A percentile compares a stretch with the other conserved stretches of the same genome.
Conservation (phyloP, 2,113 vertebrate genomes). For the Formicarius rufipectus region DNA sequence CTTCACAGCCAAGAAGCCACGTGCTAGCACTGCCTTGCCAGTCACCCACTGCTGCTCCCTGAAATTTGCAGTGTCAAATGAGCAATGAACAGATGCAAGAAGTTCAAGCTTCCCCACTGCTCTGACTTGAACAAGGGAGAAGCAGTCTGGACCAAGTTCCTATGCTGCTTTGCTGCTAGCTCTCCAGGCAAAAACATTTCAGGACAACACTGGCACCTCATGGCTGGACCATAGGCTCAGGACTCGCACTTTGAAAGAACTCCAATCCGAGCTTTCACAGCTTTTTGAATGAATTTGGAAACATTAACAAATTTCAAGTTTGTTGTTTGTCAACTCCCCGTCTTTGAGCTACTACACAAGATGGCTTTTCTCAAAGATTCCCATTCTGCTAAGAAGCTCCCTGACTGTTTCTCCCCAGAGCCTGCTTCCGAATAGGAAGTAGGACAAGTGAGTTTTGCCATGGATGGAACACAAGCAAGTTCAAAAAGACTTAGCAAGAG, state of each 20-base stretch:
- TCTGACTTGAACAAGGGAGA: not conserved
- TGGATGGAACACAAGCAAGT: not conserved
- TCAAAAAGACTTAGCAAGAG: not conserved
- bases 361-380: not conserved
- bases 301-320: rapidly evolving
- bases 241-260: not conserved
- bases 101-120: not conserved
- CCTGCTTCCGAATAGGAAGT: not conserved
- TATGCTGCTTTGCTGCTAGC: not conserved
- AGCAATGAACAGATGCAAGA: not conserved
- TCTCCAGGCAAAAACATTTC: not conserved
- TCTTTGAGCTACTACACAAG: not conserved
- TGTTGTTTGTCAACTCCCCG: not conserved
- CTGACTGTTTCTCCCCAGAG: not conserved
- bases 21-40: not conserved
- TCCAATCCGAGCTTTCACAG: not conserved
- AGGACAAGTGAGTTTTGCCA: not conserved
- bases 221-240: rapidly evolving
- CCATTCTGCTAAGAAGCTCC: not conserved
- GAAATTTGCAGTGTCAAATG: rapidly evolving
- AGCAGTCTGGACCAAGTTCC: not conserved
- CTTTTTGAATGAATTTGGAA: not conserved
- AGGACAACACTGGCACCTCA: not conserved
- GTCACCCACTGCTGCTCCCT: not conserved
- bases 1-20: not conserved